These are phyloP conservation scores for Sinhomidia bicolor DNA, from an alignment of 2,888 invertebrate species.

Conservation along the genomic window DNA sequence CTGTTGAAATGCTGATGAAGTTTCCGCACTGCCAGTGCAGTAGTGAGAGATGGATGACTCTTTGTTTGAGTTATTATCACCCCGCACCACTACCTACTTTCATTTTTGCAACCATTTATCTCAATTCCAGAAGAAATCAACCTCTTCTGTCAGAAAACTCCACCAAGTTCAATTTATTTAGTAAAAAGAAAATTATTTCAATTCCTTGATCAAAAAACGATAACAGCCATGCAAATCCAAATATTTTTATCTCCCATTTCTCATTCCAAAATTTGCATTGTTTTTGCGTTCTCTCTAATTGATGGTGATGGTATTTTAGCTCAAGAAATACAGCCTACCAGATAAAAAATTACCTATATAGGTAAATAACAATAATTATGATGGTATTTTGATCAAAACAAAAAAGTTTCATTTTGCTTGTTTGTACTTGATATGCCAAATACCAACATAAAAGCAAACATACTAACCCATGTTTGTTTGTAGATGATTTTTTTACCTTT, in stretches of 20 bases:
- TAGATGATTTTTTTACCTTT: not conserved
- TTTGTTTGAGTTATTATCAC: not conserved
- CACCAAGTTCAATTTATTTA: not conserved
- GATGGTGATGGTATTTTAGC: not conserved
- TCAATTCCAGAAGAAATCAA: constrained; percentile 4
- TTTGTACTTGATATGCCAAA: not conserved
- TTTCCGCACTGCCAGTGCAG: constrained; percentile 5
- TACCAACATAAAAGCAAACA: not conserved
- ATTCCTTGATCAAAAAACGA: constrained; percentile 15
- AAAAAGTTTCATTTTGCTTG: not conserved
- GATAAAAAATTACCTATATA: constrained; percentile 3
- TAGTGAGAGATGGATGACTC: not conserved
- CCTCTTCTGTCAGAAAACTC: constrained; percentile 10
- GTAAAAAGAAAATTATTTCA: not conserved
- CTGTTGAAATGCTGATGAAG: no score
- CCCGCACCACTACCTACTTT: not conserved
- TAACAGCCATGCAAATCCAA: not conserved
- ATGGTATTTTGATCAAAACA: constrained; percentile 5
- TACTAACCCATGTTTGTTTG: not conserved
- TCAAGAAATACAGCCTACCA: not conserved
- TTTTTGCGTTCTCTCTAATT: not conserved
- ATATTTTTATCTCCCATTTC: not conserved
- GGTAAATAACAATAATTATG: constrained; percentile 9
- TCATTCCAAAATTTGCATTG: not conserved
- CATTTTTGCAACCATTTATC: not conserved